Conservation (phyloP, 2,888 invertebrate genomes). For the Morpho deidamia region DNA sequence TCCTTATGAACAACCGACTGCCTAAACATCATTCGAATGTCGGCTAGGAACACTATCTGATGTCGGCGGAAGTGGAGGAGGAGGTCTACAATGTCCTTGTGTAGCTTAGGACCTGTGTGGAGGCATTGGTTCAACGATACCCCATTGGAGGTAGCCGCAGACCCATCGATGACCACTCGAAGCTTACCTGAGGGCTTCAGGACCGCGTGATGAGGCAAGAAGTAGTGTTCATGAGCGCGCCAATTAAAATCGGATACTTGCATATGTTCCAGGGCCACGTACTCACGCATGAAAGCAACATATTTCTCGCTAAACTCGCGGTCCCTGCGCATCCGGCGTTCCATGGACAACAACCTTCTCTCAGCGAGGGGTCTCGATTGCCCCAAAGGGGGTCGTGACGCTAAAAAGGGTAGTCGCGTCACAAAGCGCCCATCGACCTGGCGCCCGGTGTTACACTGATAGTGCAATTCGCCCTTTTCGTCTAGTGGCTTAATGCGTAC, state of each 20-base stretch:
- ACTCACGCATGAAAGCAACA: neutral
- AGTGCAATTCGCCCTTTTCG: neutral
- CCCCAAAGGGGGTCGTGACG: neutral
- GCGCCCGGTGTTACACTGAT: neutral
- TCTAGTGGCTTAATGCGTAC: neutral
- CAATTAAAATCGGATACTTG: neutral
- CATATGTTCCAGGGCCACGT: conserved; percentile 6
- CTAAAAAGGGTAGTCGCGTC: neutral
- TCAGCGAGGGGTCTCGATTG: neutral
- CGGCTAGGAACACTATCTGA: neutral
- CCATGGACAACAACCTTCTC: neutral
- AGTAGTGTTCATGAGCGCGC: neutral
- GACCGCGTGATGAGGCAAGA: conserved; percentile 9
- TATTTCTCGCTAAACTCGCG: neutral
- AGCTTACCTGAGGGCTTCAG: conserved; percentile 2
- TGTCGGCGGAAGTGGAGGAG: neutral
- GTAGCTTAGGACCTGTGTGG: conserved; percentile 6
- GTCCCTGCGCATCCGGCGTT: neutral
- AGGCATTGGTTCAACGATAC: conserved; percentile 11
- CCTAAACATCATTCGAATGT: neutral
- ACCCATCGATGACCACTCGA: conserved; percentile 10
- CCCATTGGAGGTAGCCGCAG: conserved; percentile 4
- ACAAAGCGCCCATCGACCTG: neutral
- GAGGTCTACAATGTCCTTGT: neutral
- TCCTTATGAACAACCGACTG: neutral